Evolutionary conservation across 2,888 invertebrate species (phyloP).

Genomic region (Megaustenia siamemsis): DNA sequence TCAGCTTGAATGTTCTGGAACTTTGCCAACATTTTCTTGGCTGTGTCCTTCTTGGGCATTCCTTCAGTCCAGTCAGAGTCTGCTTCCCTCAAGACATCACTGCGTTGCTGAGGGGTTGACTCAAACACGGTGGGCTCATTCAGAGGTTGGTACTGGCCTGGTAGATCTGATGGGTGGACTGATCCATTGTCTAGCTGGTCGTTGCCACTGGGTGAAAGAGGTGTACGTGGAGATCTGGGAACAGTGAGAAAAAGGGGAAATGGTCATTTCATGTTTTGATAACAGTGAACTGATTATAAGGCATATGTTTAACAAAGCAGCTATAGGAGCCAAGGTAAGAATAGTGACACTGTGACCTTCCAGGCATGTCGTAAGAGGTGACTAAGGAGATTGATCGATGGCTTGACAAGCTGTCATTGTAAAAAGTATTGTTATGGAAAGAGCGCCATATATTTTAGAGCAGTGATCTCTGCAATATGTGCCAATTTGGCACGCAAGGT

Average conservation of each 20-base stretch:
- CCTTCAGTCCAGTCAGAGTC: constrained; percentile 75
- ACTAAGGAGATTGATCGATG: no score
- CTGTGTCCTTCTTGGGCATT: constrained; percentile 85
- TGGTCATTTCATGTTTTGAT: background rate
- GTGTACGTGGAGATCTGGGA: constrained; percentile 62
- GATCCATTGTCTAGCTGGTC: constrained; percentile 60
- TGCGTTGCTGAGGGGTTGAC: constrained; percentile 65
- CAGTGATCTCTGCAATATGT: no score
- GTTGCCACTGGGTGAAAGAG: constrained; percentile 65
- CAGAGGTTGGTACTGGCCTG: constrained; percentile 72
- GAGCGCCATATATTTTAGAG: no score
- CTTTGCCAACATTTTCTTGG: constrained; percentile 88
- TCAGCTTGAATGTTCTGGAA: constrained; percentile 88
- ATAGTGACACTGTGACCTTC: no score
- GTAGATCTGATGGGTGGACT: constrained; percentile 70
- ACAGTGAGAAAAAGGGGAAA: background rate
- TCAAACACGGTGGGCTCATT: constrained; percentile 66
- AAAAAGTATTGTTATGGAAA: no score
- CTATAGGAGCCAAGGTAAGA: no score
- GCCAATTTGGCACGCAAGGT: no score
- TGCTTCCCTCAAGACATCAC: constrained; percentile 81
- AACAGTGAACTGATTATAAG: no score
- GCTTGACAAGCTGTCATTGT: no score
- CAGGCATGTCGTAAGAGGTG: no score
- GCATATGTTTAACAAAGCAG: no score